phyloP scores from a whole-genome alignment of 2,888 invertebrate genomes.

The Cyclophora punctaria region DNA sequence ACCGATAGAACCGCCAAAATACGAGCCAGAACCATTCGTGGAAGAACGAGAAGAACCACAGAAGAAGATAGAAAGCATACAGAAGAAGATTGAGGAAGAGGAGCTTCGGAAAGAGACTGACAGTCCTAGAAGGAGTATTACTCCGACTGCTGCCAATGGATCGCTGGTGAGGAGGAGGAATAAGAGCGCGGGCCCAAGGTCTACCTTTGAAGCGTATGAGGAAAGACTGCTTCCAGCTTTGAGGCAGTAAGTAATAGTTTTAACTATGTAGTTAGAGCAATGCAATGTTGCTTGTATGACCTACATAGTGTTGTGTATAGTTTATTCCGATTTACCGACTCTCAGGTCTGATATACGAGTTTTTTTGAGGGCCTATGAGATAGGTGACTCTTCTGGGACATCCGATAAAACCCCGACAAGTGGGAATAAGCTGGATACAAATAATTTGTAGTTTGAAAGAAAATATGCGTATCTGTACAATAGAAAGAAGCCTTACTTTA shows the following conservation, averaged over 20 bases:
- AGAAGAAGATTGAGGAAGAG: slow-evolving; percentile 52
- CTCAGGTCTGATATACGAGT: too few relatives aligned
- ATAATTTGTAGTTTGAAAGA: too few relatives aligned
- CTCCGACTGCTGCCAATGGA: slow-evolving; percentile 71
- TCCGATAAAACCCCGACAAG: too few relatives aligned
- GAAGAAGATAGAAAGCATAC: slow-evolving; percentile 30
- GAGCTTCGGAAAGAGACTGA: slow-evolving; percentile 59
- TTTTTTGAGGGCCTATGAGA: too few relatives aligned
- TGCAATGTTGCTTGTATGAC: too few relatives aligned
- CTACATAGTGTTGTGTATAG: too few relatives aligned
- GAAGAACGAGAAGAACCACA: slow-evolving; percentile 15
- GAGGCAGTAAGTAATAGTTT: slow-evolving; percentile 80
- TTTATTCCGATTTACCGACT: too few relatives aligned
- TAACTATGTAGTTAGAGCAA: too few relatives aligned
- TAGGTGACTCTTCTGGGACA: too few relatives aligned
- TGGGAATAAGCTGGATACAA: too few relatives aligned
- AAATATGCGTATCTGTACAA: too few relatives aligned
- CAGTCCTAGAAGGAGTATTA: slow-evolving; percentile 62
- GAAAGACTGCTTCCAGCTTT: slow-evolving; percentile 88
- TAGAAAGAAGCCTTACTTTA: too few relatives aligned
- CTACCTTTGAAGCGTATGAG: slow-evolving; percentile 91
- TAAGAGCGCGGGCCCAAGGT: slow-evolving; percentile 79
- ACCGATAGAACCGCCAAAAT: slow-evolving; percentile 17
- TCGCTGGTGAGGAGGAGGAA: slow-evolving; percentile 76
- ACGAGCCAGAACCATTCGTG: slow-evolving; percentile 5